Evolutionary conservation across 1,140 invertebrate species (phyloP), one percentile per base, ranked within the genome.

Genomic region (Saccostrea cuccullata): DNA sequence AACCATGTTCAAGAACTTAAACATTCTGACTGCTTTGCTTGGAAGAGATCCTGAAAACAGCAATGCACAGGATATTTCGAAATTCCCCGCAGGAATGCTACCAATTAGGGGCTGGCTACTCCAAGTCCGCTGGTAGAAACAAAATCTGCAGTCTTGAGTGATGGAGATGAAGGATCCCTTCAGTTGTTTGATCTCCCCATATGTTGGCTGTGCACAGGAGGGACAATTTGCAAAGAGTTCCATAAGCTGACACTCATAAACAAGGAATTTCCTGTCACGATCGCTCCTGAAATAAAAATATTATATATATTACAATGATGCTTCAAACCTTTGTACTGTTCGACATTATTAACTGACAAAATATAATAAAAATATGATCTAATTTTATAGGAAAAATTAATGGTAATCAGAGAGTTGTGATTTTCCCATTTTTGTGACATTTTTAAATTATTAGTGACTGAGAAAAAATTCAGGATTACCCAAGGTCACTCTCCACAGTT

Each of bases 91-190:
- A 15, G 87, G 87, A 23, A 67, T 85, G 17, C 30, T 36, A 36
- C 30, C 30, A 36, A 36, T 36, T 36, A 36, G 30, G 30, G 30
- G 30, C 30, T 36, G 87, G 23, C 87, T 88, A 17, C 20, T 55
- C 87, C 83, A 88, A 70, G 55, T 20, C 17, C 12, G 56, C 87
- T 36, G 30, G 30, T 36, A 36, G 30, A 36, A 36, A 36, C 30
- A 36, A 88, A 5, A 64, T 36, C n/a, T 12, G 84, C 87, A 88
- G n/a, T 47, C 30, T 47, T 88, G 87, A 55, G 47, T 15, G 5
- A 85, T 56, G 67, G 67, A 70, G 2, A 85, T 47, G 58, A 88
- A n/a, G 17, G 87, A 55, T 1, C 83, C 87, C n/a, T 55, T 73
- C 1, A 36, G 8, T 11, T 84, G 26, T 13, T 23, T 77, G 11